Percentiles rank a stretch among this genome's conserved stretches.
These are phyloP conservation scores for Gasterosteus aculeatus DNA, from an alignment of 2,113 vertebrate species.

Conservation along the genomic window DNA sequence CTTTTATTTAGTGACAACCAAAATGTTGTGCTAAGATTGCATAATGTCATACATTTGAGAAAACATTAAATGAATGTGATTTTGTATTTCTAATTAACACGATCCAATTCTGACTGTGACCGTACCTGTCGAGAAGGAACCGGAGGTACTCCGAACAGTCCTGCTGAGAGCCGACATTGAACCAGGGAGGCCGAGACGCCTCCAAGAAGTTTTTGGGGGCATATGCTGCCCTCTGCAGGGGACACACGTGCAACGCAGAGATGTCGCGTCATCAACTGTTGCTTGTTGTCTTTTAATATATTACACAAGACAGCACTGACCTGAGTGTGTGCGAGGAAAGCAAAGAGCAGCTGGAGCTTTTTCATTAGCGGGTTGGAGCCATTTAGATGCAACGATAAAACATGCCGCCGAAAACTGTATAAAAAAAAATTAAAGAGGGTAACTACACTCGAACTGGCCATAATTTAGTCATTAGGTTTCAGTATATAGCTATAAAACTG, in stretches of 20 bases:
- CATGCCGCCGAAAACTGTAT: conserved; percentile 92
- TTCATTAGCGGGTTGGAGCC: conserved; percentile 92
- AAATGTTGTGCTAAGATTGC: not conserved
- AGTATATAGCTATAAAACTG: not conserved
- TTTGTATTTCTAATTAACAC: not conserved
- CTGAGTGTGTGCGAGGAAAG: conserved; percentile 97
- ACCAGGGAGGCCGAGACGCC: conserved; percentile 95
- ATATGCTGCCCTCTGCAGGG: conserved; percentile 91
- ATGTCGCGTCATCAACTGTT: not conserved
- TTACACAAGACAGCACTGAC: conserved; percentile 70
- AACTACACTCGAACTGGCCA: not conserved
- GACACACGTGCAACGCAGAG: conserved; percentile 1
- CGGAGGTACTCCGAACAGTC: conserved; percentile 98
- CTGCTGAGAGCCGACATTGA: conserved; percentile 93
- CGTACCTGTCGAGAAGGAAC: conserved; percentile 95
- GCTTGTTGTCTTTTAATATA: not conserved
- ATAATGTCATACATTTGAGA: not conserved
- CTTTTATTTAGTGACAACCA: not conserved
- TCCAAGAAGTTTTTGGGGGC: conserved; percentile 94
- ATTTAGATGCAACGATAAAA: conserved; percentile 91
- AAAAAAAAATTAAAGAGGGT: not conserved
- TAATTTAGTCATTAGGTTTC: not conserved
- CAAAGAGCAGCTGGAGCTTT: conserved; percentile 96
- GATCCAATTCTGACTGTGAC: conserved; percentile 4
- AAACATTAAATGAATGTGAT: not conserved